Conservation (phyloP, 2,888 invertebrate genomes). For the Eupithecia insigniata region DNA sequence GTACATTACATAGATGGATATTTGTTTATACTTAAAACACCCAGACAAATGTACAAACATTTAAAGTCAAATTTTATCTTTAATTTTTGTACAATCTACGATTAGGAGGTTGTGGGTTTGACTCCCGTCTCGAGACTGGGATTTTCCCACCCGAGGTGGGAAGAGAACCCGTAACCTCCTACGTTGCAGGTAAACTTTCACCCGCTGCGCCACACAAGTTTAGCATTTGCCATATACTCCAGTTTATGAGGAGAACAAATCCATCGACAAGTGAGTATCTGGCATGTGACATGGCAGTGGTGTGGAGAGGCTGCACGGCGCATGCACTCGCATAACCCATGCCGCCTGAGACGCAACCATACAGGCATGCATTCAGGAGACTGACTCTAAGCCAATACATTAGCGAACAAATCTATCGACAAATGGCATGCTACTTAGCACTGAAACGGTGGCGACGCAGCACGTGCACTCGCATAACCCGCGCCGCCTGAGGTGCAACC, state of each 20-base stretch:
- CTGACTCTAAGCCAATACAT: neutral
- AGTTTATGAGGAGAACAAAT: conserved; percentile 38
- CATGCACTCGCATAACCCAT: conserved; percentile 60
- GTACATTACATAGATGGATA: too few relatives aligned
- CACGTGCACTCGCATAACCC: conserved; percentile 61
- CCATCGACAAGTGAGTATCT: conserved; percentile 51
- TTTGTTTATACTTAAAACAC: too few relatives aligned
- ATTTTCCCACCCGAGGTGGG: too few relatives aligned
- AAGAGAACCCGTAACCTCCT: too few relatives aligned
- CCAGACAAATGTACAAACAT: too few relatives aligned
- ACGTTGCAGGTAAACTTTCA: too few relatives aligned
- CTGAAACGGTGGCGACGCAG: neutral
- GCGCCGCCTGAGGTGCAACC: conserved; percentile 41
- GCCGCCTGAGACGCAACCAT: conserved; percentile 42
- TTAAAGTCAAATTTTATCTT: too few relatives aligned
- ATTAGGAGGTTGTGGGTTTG: too few relatives aligned
- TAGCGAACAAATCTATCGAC: neutral
- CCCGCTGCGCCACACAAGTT: too few relatives aligned
- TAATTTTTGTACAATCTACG: too few relatives aligned
- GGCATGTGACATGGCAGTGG: conserved; percentile 11
- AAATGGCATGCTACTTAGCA: conserved; percentile 2
- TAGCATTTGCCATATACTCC: too few relatives aligned
- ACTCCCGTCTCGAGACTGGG: too few relatives aligned
- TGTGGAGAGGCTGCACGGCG: neutral
- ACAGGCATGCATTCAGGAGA: neutral